These are phyloP conservation scores for Macrosoma leucophasiata DNA, from an alignment of 2,888 invertebrate species.

Conservation along the genomic window DNA sequence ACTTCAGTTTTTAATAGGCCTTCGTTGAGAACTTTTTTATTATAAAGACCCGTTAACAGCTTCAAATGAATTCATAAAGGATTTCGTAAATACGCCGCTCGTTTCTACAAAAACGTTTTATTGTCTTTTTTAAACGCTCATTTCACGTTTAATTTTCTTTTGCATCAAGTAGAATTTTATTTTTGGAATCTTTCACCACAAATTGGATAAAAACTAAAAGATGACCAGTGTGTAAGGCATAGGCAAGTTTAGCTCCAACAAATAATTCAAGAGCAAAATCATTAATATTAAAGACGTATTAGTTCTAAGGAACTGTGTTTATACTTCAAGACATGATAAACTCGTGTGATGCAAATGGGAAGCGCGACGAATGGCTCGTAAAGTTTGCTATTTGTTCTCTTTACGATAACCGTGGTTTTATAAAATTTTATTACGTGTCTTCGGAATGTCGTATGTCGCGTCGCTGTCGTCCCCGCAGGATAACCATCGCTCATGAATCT, in stretches of 20 bases:
- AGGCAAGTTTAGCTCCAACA: no score
- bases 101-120: constrained; percentile 41
- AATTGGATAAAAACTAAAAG: no score
- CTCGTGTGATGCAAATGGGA: constrained; percentile 65
- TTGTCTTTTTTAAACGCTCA: constrained; percentile 41
- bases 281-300: no score
- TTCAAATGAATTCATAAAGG: constrained; percentile 49
- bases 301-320: no score
- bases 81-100: constrained; percentile 41
- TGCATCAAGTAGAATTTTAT: no score
- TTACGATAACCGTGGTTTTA: constrained; percentile 69
- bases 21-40: constrained; percentile 62
- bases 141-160: constrained; percentile 18
- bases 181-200: no score
- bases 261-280: no score
- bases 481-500: no score
- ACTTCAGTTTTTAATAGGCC: constrained; percentile 67
- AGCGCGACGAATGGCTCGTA: constrained; percentile 64
- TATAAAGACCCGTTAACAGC: constrained; percentile 56
- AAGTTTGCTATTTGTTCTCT: constrained; percentile 68
- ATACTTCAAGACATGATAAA: no score
- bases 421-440: constrained; percentile 57
- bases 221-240: no score
- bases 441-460: constrained; percentile 42
- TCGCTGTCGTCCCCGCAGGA: no score